A percentile compares a stretch with the other conserved stretches of the same genome.
These are phyloP conservation scores for Hydriomena furcata DNA, from an alignment of 2,888 invertebrate genomes.

Conservation along the genomic window DNA sequence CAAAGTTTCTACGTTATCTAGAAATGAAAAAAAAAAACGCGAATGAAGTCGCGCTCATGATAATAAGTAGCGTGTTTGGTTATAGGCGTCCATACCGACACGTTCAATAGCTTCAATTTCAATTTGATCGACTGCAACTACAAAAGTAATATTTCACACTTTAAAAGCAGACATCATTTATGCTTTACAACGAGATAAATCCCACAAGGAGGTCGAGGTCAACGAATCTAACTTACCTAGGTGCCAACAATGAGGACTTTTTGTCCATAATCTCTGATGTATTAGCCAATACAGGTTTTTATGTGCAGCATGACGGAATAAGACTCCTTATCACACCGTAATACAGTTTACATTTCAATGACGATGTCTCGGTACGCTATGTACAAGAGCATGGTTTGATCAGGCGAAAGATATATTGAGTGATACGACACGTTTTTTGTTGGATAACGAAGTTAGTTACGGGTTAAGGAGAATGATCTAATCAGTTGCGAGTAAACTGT, in stretches of 20 bases:
- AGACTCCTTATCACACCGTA: conserved; percentile 6
- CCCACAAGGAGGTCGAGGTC: conserved; percentile 40
- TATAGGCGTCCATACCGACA: no score
- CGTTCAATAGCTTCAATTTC: no score
- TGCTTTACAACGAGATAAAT: conserved; percentile 19
- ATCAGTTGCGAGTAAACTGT: no score
- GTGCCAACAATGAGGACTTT: conserved; percentile 54
- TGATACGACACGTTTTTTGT: conserved; percentile 20
- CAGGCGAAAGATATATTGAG: conserved; percentile 26
- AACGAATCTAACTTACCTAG: conserved; percentile 28
- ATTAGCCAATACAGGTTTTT: conserved; percentile 32
- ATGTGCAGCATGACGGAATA: conserved; percentile 10
- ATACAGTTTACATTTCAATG: conserved; percentile 25
- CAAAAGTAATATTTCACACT: not conserved
- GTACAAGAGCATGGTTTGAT: conserved; percentile 23
- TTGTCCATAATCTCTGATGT: conserved; percentile 35
- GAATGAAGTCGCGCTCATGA: no score
- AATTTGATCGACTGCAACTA: no score
- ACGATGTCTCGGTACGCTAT: conserved; percentile 19
- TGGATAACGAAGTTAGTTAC: conserved; percentile 20
- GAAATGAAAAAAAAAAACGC: no score
- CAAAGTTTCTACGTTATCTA: no score
- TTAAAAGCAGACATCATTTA: not conserved
- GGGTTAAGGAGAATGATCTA: conserved; percentile 1
- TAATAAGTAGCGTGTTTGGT: no score